Evolutionary conservation across 2,113 vertebrate species (phyloP), one percentile per base, ranked within the genome.

Genomic region (Hydrolagus affinis): DNA sequence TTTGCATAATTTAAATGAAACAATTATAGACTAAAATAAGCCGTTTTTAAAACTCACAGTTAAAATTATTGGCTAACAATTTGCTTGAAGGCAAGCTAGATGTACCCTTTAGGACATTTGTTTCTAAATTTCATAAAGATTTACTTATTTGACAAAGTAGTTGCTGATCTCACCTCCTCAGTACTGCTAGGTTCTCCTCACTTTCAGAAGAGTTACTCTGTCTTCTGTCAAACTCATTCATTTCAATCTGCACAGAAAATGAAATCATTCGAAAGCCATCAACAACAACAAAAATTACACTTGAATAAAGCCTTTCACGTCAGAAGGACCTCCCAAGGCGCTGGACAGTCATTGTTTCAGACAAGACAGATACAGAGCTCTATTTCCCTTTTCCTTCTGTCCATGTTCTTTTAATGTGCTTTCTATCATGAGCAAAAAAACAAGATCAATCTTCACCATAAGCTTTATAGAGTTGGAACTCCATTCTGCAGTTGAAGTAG

Each of bases 171-270:
- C 88, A 98, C 98, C 96, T 95, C 87, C 98, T 91, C 88, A 99
- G 92, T 85, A 99, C 90, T 59, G 97, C 95, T 89, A 98, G 91
- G 91, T 96, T 98, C 91, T 98, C 97, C 89, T 98, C 96, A 91
- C 98, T 95, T 28, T 97, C 97, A 60, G 96, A 97, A 0, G 95
- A 78, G 73, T 95, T 95, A 19, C 93, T 88, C 86, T 94, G 92
- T 87, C 95, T 92, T 89, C 92, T 93, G 86, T 90, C 93, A 15
- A 90, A 91, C 87, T 94, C 92, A 17, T 89, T 92, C 66, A 88
- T 85, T 10, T 96, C 95, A 80, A 86, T 93, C 96, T 98, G 89
- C 3, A 59, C 21, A 28, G n/a, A 85, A 66, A 60, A 56, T 3
- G 9, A 59, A 59, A 23, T 60, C 60, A 57, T 83, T 23, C 23